phyloP scores from a whole-genome alignment of 2,888 invertebrate species.

The Patella ulyssiponensis region DNA sequence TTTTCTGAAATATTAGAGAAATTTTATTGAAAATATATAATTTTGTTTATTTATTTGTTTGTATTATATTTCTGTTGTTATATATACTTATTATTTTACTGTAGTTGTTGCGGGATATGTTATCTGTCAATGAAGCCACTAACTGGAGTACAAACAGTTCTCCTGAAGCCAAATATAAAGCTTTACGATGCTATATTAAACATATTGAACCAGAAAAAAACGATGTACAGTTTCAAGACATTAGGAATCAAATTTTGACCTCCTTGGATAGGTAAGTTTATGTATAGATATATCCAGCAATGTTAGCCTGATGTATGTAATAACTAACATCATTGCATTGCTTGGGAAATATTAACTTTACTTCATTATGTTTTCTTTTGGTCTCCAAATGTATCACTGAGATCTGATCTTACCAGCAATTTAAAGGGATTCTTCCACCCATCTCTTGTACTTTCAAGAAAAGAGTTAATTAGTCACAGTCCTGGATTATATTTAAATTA shows the following conservation, averaged over 20 bases:
- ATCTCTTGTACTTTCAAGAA: too few species aligned
- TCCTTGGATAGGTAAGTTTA: conserved; percentile 34
- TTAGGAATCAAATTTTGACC: conserved; percentile 25
- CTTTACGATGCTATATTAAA: conserved; percentile 62
- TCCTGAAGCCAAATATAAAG: conserved; percentile 62
- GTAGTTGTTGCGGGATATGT: conserved; percentile 66
- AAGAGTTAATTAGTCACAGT: too few species aligned
- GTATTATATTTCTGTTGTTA: background rate
- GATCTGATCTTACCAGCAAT: too few species aligned
- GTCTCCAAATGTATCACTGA: too few species aligned
- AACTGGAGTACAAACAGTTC: conserved; percentile 58
- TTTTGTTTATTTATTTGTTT: background rate
- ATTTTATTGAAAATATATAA: background rate
- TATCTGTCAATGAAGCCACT: conserved; percentile 68
- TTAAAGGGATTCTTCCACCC: too few species aligned
- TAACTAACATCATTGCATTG: too few species aligned
- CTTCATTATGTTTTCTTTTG: too few species aligned
- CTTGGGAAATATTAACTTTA: too few species aligned
- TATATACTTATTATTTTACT: conserved; percentile 18
- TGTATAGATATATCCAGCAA: background rate
- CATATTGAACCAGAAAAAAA: conserved; percentile 15
- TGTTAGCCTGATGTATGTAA: too few species aligned
- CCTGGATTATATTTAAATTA: too few species aligned
- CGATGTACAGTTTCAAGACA: conserved; percentile 18
- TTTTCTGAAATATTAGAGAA: background rate